phyloP scores from a whole-genome alignment of 2,888 invertebrate species.

The Abrostola triplasia region DNA sequence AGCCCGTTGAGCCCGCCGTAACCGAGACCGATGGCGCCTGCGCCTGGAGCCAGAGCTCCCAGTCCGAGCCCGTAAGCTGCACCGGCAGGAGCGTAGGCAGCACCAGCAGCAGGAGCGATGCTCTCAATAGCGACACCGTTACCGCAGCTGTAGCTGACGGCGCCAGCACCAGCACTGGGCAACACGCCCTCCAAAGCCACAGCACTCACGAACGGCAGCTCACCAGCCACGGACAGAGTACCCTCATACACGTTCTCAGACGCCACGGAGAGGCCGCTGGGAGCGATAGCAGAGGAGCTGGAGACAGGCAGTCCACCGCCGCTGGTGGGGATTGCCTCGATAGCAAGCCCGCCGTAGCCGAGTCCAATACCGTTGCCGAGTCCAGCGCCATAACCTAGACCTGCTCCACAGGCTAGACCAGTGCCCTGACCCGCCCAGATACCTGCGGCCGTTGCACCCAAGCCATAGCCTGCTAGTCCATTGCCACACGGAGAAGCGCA shows the following conservation, averaged over 20 bases:
- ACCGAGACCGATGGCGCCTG: neutral
- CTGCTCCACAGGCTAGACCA: constrained; percentile 7
- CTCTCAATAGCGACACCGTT: constrained; percentile 19
- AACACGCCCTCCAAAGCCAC: constrained; percentile 29
- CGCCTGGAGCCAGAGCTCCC: neutral
- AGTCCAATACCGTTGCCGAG: constrained; percentile 6
- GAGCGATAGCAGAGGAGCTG: constrained; percentile 35
- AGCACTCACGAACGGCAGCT: constrained; percentile 42
- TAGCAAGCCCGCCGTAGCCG: constrained; percentile 29
- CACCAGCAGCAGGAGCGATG: constrained; percentile 1
- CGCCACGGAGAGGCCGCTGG: constrained; percentile 37
- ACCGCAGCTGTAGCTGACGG: constrained; percentile 27
- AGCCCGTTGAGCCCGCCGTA: neutral
- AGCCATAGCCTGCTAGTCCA: neutral
- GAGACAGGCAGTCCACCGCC: constrained; percentile 41
- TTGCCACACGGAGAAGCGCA: constrained; percentile 15
- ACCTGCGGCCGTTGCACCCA: too few species aligned
- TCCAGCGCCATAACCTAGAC: neutral
- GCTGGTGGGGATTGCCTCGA: constrained; percentile 37
- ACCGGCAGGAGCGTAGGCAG: constrained; percentile 9
- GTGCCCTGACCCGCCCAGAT: neutral
- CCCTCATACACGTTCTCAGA: constrained; percentile 53
- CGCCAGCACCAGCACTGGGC: constrained; percentile 25
- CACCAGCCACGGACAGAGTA: constrained; percentile 38
- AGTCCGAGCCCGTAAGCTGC: constrained; percentile 1